These are phyloP conservation scores for Drosophila maculinotata DNA, from an alignment of 2,888 invertebrate genomes.

Conservation along the genomic window DNA sequence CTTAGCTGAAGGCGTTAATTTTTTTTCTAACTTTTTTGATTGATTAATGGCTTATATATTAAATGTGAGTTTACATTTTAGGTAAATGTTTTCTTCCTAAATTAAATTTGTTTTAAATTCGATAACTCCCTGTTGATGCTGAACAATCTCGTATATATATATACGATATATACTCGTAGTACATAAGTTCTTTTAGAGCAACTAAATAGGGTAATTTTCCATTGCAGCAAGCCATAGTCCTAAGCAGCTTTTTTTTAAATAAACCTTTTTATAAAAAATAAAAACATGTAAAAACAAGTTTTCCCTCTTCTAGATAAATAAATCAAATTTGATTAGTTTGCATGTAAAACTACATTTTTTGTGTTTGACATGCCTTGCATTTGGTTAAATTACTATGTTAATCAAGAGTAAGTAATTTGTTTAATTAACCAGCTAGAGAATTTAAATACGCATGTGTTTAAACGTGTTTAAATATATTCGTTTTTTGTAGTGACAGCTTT, in stretches of 20 bases:
- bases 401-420: background rate
- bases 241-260: too few relatives aligned
- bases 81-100: too few relatives aligned
- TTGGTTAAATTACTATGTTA: background rate
- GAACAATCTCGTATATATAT: too few relatives aligned
- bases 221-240: too few relatives aligned
- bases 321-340: constrained; percentile 3
- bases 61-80: background rate
- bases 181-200: too few relatives aligned
- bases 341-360: constrained; percentile 8
- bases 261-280: too few relatives aligned
- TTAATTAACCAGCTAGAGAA: background rate
- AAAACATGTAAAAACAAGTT: background rate
- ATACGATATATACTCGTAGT: too few relatives aligned
- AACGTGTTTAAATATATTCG: background rate
- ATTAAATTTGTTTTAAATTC: too few relatives aligned
- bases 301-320: background rate
- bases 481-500: constrained; percentile 4
- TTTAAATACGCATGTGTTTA: background rate
- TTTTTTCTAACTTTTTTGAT: background rate
- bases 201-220: too few relatives aligned
- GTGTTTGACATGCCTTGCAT: constrained; percentile 5
- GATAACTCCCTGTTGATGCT: too few relatives aligned
- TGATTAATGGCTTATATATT: background rate
- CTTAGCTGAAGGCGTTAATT: background rate